Base-by-base conservation (phyloP, 1,140 invertebrate genomes). In the Bursaphelenchus mucronatus region DNA sequence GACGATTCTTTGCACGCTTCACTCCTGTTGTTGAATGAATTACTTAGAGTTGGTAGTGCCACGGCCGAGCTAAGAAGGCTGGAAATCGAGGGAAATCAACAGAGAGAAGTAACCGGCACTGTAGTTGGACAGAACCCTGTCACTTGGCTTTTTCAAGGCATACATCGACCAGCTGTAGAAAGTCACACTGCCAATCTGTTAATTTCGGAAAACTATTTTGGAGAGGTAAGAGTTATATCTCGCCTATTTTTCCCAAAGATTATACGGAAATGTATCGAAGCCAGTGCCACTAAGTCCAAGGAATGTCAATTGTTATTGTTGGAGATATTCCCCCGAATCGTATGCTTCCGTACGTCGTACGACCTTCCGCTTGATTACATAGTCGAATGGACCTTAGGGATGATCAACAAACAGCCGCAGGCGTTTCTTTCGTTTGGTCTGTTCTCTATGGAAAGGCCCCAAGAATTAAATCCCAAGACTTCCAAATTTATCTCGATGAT, bases 1-100 rank as follows among this genome's bases (percentile, higher is more conserved):
- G 94, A 97, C 76, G 94, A 97, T 81, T 86, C 89, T 79, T 87
- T 92, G 30, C 94, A 97, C 82, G 92, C 93, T 11, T 91, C 91
- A 0, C 83, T 98, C 0, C 85, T 98, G 11, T 90, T 97, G 11
- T 83, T 97, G 1, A 96, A 97, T 84, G 95, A 98, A 82, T 83
- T 99, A 0, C 83, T 98, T 2, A 84, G 94, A 67, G 94, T 91
- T 78, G 90, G 91, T 52, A 94, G 97, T 84, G 87, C 89, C 3
- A 86, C 88, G 52, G 94, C 92, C 88, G 94, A 86, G 77, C 82
- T 84, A 69, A 70, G 69, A 66, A 90, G 91, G 69, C 79, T 93
- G 2, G 80, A 82, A 55, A 74, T 64, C 6, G 43, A 68, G 8
- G 17, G 47, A 21, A 30, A 64, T 49, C 15, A 46, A 17, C 41